Percentiles rank a stretch among this genome's conserved stretches.
These are phyloP conservation scores for Drosophila pachea DNA, from an alignment of 1,140 invertebrate species.

Conservation along the genomic window DNA sequence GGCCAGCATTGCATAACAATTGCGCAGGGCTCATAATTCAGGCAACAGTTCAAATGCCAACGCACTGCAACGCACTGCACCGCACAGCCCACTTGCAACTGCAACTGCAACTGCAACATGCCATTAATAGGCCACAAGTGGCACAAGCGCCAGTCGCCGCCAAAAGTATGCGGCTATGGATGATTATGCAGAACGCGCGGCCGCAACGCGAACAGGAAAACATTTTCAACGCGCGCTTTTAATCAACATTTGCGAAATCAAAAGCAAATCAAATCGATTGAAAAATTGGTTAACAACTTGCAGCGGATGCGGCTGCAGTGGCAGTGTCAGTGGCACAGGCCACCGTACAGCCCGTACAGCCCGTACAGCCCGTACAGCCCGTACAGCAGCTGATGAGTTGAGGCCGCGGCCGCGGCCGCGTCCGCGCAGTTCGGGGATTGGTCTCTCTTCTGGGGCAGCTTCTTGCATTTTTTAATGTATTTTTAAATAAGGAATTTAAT, in stretches of 20 bases:
- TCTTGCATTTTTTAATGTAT: slow-evolving; percentile 78
- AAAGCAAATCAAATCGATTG: slow-evolving; percentile 65
- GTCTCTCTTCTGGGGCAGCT: slow-evolving; percentile 61
- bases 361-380: too few species aligned
- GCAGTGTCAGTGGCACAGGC: slow-evolving; percentile 17
- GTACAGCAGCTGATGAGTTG: too few species aligned
- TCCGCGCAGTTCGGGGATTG: slow-evolving; percentile 37
- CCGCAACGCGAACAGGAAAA: slow-evolving; percentile 53
- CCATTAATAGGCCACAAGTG: slow-evolving; percentile 69
- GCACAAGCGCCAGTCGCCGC: slow-evolving; percentile 26
- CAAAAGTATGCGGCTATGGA: slow-evolving; percentile 20
- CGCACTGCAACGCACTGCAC: slow-evolving; percentile 37
- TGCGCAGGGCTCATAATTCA: slow-evolving; percentile 27
- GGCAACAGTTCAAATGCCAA: slow-evolving; percentile 42
- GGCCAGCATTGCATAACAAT: not conserved
- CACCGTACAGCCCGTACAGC: not conserved
- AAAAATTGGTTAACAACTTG: slow-evolving; percentile 39
- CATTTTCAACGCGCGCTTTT: slow-evolving; percentile 72
- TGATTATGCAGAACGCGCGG: slow-evolving; percentile 42
- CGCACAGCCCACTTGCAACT: slow-evolving; percentile 31
- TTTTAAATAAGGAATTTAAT: slow-evolving; percentile 78
- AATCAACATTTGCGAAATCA: slow-evolving; percentile 62
- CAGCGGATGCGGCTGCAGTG: slow-evolving; percentile 31
- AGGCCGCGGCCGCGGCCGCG: not conserved
- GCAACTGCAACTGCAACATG: slow-evolving; percentile 31